These are phyloP conservation scores for Chrysina gloriosa DNA, from an alignment of 2,888 invertebrate species.

Conservation along the genomic window DNA sequence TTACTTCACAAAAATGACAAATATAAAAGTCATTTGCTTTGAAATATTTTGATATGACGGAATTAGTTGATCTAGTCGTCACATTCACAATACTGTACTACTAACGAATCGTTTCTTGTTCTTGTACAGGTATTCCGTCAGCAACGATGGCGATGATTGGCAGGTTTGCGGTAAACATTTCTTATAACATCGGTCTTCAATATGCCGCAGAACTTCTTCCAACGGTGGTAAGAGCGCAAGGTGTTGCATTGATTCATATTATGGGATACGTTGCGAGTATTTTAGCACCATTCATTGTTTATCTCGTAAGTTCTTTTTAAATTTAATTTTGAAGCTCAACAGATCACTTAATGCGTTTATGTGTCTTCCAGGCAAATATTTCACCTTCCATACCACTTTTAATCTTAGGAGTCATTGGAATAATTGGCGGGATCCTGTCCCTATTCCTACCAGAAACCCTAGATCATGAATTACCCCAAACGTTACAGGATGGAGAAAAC, in stretches of 20 bases:
- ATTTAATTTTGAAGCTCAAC: conserved; percentile 20
- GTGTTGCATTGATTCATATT: conserved; percentile 86
- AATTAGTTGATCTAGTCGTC: neutral
- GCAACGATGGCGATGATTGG: conserved; percentile 85
- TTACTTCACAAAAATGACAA: neutral
- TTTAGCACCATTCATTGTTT: conserved; percentile 86
- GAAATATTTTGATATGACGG: no score
- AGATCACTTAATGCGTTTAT: no score
- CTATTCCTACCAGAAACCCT: conserved; percentile 88
- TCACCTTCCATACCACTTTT: conserved; percentile 80
- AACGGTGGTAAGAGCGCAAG: conserved; percentile 88
- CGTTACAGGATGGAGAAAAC: conserved; percentile 86
- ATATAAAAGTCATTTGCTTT: no score
- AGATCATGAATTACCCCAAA: conserved; percentile 87
- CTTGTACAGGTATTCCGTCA: conserved; percentile 73
- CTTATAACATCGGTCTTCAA: conserved; percentile 90
- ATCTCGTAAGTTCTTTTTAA: conserved; percentile 69
- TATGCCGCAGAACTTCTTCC: conserved; percentile 90
- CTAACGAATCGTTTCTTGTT: conserved; percentile 1
- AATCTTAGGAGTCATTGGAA: conserved; percentile 81
- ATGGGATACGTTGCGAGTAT: conserved; percentile 90
- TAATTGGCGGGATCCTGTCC: conserved; percentile 80
- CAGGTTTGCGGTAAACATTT: conserved; percentile 87
- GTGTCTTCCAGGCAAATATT: conserved; percentile 74
- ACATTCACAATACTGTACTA: no score